Evolutionary conservation across 2,113 vertebrate species (phyloP), one percentile per base, ranked within the genome.

Genomic region (Apteryx owenii): DNA sequence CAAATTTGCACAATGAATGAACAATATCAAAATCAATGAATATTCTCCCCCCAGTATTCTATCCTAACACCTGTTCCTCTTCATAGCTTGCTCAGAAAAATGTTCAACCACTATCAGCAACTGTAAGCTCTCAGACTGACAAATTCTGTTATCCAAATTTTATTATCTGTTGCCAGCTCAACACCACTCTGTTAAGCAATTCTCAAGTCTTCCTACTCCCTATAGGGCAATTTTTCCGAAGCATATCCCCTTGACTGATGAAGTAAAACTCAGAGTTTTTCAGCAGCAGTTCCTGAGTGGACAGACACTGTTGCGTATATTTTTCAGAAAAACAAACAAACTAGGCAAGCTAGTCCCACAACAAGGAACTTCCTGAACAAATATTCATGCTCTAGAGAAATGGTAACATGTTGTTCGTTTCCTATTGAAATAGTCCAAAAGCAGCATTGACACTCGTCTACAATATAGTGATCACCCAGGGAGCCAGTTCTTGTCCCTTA

Each of bases 151-250:
- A 97, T 78, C 69, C 71, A 92, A 56, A 56, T 56, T 56, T 28
- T 16, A 29, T 29, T 56, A 56, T 56, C 80, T 66, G 72, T 93
- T 91, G 79, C 60, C 93, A 92, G 60, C 54, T 97, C 69, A 82
- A 77, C 80, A 90, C 95, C 88, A 89, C 38, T 89, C 38, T 88
- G 78, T 95, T 95, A 97, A 96, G 80, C 77, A 89, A 94, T 61
- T 97, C 78, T 93, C 6, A 2, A 50, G 61, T 91, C 94, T 72
- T 96, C 60, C 53, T 66, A 77, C 53, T 97, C 90, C 65, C 69
- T 25, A 46, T 81, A 89, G 85, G 58, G 64, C 26, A 87, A 46
- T 95, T 79, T 92, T 60, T 93, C 75, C 94, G 86, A 95, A 94
- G 73, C 83, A 29, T 56, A 79, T 77, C 53, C 68, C 53, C 29